Evolutionary conservation across 2,113 vertebrate genomes (phyloP).

Genomic region (Epinephelus cyanopodus): DNA sequence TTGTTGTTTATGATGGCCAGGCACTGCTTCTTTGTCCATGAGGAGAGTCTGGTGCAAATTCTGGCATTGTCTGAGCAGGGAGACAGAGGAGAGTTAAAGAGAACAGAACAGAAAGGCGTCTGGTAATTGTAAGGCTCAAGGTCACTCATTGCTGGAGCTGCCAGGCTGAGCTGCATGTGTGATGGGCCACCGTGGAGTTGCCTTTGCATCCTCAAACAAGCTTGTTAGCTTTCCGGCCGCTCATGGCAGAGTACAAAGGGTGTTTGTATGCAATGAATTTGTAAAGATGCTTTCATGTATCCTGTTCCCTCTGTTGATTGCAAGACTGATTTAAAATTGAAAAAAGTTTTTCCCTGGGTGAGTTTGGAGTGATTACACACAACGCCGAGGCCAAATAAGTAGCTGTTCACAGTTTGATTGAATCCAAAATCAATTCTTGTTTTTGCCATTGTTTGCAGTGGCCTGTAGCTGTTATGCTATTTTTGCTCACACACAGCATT

Average conservation of each 20-base stretch:
- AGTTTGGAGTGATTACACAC: constrained; percentile 14
- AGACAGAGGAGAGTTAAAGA: background rate
- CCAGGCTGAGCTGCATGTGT: constrained; percentile 34
- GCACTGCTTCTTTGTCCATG: background rate
- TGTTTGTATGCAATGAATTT: constrained; percentile 24
- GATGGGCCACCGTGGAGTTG: constrained; percentile 39
- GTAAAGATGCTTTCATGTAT: constrained; percentile 43
- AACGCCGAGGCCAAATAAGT: constrained; percentile 20
- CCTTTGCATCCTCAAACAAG: constrained; percentile 56
- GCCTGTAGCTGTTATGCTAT: background rate
- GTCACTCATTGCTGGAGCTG: constrained; percentile 35
- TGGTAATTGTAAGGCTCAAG: constrained; percentile 50
- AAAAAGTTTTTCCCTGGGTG: constrained; percentile 24
- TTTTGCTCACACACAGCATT: background rate
- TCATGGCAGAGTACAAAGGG: constrained; percentile 22
- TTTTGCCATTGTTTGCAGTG: constrained; percentile 17
- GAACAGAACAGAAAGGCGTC: background rate
- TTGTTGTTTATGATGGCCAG: background rate
- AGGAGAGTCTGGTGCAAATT: background rate
- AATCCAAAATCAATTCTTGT: constrained; percentile 27
- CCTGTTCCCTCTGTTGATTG: constrained; percentile 50
- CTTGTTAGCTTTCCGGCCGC: constrained; percentile 35
- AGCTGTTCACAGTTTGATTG: constrained; percentile 33
- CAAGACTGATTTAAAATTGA: constrained; percentile 25
- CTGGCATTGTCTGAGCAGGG: constrained; percentile 24